Conservation (phyloP, 53 echinoderm and acorn worm species). For the Zoroaster sp. region DNA sequence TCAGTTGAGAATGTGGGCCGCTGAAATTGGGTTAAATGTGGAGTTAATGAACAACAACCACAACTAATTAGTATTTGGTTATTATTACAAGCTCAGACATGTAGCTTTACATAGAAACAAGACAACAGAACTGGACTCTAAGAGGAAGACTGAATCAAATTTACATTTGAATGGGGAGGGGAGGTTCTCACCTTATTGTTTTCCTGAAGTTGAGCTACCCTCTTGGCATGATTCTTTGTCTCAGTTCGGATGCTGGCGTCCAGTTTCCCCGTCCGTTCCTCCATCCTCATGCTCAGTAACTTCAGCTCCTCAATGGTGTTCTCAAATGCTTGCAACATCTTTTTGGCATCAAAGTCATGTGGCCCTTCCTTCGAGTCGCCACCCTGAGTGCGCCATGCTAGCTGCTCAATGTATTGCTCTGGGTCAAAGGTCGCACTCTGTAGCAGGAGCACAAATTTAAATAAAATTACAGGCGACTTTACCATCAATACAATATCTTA, state of each 20-base stretch:
- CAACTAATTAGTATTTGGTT: no score
- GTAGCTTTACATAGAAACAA: no score
- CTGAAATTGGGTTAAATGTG: no score
- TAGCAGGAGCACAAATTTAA: no score
- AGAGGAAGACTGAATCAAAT: no score
- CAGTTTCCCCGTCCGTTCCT: constrained; percentile 80
- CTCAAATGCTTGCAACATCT: constrained; percentile 88
- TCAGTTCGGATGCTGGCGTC: constrained; percentile 78
- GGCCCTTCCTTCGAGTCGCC: constrained; percentile 86
- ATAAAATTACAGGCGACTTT: no score
- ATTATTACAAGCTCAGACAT: no score
- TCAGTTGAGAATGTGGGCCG: no score
- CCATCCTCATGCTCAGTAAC: constrained; percentile 77
- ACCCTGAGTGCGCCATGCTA: constrained; percentile 93
- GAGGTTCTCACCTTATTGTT: constrained; percentile 78
- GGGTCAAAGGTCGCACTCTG: constrained; percentile 95
- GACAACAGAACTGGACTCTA: no score
- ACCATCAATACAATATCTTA: no score
- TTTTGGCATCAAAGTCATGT: constrained; percentile 84
- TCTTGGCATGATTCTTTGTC: constrained; percentile 83
- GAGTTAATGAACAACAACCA: no score
- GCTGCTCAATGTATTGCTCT: constrained; percentile 94
- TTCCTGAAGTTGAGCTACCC: constrained; percentile 87
- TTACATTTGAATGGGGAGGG: background rate
- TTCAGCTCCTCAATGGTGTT: constrained; percentile 90